Conservation (phyloP, 2,888 invertebrate genomes). For the Sminthurinus aureus region DNA sequence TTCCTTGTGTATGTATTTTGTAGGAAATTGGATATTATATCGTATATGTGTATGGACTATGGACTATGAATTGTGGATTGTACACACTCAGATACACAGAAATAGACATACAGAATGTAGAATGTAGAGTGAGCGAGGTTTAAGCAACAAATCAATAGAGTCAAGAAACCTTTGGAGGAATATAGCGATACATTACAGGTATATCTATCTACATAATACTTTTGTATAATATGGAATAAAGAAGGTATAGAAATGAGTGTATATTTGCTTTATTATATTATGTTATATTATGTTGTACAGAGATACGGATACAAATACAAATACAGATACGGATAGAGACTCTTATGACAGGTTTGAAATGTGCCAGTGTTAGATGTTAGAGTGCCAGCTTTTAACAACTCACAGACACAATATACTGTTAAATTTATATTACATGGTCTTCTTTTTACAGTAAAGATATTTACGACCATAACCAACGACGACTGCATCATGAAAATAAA, state of each 20-base stretch:
- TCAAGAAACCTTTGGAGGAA: constrained; percentile 13
- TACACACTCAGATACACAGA: background rate
- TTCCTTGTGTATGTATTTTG: background rate
- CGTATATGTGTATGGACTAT: background rate
- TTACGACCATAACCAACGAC: constrained; percentile 21
- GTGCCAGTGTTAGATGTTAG: background rate
- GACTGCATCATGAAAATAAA: constrained; percentile 17
- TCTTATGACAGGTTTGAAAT: constrained; percentile 2
- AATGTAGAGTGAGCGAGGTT: background rate
- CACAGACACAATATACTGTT: constrained; percentile 15
- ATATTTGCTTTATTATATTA: background rate
- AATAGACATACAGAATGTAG: background rate
- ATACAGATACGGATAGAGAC: too few relatives aligned
- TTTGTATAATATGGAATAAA: too few relatives aligned
- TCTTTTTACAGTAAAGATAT: constrained; percentile 22
- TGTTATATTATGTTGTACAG: too few relatives aligned
- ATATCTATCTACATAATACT: background rate
- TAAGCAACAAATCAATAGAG: constrained; percentile 10
- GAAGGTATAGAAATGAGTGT: background rate
- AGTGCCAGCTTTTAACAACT: constrained; percentile 24
- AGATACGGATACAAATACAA: too few relatives aligned
- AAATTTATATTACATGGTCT: constrained; percentile 22
- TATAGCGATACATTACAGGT: background rate
- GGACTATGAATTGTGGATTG: background rate
- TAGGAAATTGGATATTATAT: background rate